These are phyloP conservation scores for Erpornis zantholeuca DNA, from an alignment of 2,113 vertebrate species.

Conservation along the genomic window DNA sequence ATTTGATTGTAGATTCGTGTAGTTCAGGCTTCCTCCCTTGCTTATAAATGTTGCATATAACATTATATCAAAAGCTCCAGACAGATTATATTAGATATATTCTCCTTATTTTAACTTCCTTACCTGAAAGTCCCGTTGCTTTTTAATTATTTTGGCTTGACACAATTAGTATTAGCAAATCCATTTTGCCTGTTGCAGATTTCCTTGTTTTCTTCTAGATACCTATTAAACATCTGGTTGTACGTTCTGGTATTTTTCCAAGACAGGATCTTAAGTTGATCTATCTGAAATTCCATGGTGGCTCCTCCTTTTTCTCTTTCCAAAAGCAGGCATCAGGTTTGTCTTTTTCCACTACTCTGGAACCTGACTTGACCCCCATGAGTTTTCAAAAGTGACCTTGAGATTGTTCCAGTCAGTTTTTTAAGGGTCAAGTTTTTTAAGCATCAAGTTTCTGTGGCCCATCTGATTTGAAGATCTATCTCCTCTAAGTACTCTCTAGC, in stretches of 20 bases:
- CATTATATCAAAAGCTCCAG: background rate
- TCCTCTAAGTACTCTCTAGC: constrained; percentile 26
- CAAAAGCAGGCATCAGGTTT: background rate
- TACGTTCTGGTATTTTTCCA: background rate
- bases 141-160: background rate
- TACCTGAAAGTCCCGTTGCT: background rate
- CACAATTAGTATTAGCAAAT: background rate
- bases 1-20: background rate
- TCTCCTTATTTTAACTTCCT: background rate
- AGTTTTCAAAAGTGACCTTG: background rate
- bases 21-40: background rate
- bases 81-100: background rate
- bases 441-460: background rate
- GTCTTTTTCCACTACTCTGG: background rate
- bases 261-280: background rate
- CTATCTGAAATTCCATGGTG: background rate
- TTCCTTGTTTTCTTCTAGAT: background rate
- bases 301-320: background rate
- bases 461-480: background rate
- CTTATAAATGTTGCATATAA: background rate
- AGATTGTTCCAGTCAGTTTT: background rate
- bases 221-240: background rate
- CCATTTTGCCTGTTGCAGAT: background rate
- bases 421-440: background rate
- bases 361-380: constrained; percentile 2